A percentile compares a stretch with the other conserved stretches of the same genome.
phyloP scores from a whole-genome alignment of 2,113 vertebrate species.

The Trachemys scripta region DNA sequence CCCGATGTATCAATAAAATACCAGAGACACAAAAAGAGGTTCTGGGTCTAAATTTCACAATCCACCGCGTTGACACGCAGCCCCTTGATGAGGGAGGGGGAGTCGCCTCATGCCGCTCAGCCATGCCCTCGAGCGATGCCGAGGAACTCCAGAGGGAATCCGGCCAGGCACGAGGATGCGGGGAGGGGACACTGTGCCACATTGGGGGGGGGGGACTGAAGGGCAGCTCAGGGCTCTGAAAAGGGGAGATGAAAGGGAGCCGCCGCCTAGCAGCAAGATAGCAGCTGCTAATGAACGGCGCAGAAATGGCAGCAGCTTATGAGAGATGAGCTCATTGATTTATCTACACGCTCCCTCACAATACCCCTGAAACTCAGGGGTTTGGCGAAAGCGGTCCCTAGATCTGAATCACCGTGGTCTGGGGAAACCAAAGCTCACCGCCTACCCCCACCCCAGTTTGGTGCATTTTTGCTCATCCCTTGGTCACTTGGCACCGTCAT shows the following conservation, averaged over 20 bases:
- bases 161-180: background rate
- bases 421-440: background rate
- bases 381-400: background rate
- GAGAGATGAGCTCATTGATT: fast-evolving
- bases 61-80: background rate
- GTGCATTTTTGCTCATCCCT: background rate
- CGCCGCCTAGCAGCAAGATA: fast-evolving
- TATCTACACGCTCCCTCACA: fast-evolving
- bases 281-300: background rate
- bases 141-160: background rate
- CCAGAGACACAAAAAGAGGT: fast-evolving
- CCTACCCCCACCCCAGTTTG: background rate
- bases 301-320: fast-evolving
- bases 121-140: background rate
- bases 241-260: fast-evolving
- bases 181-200: background rate
- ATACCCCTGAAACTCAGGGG: background rate
- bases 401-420: background rate
- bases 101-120: background rate
- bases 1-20: background rate
- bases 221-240: background rate
- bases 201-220: background rate
- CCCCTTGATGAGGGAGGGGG: background rate
- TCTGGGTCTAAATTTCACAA: background rate
- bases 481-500: background rate